A percentile compares a stretch with the other conserved stretches of the same genome.
Evolutionary conservation across 2,797 vertebrate species (phyloP).

Genomic region (Bradypus variegatus): DNA sequence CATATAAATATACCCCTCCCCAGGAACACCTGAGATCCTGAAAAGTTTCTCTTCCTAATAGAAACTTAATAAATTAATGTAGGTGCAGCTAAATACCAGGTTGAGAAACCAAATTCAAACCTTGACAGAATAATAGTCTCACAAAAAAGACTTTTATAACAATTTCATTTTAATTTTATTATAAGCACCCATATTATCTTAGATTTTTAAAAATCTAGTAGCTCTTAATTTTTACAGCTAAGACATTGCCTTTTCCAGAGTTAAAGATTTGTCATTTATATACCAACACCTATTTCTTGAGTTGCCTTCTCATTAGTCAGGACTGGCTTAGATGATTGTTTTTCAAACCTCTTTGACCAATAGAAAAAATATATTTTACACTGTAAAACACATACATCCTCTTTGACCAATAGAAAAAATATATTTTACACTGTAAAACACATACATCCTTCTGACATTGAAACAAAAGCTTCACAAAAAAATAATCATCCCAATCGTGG

Average conservation of each 20-base stretch:
- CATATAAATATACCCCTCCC: not conserved
- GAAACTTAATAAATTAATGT: slow-evolving; percentile 1
- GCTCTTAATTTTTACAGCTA: not conserved
- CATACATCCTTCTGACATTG: not conserved
- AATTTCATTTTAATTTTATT: slow-evolving; percentile 21
- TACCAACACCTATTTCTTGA: not conserved
- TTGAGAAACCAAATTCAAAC: not conserved
- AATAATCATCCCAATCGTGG: not conserved
- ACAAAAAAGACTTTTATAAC: not conserved
- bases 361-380: not conserved
- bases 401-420: slow-evolving; percentile 10
- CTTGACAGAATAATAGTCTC: not conserved
- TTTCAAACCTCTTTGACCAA: not conserved
- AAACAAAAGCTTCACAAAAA: slow-evolving; percentile 33
- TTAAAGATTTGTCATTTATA: not conserved
- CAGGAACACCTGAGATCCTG: not conserved
- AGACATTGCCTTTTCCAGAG: not conserved
- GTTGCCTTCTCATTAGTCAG: not conserved
- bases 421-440: slow-evolving; percentile 1
- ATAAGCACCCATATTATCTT: not conserved
- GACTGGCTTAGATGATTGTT: not conserved
- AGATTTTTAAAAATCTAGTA: not conserved
- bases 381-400: not conserved
- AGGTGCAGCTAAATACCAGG: not conserved
- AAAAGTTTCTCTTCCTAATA: slow-evolving; percentile 16